Base-by-base conservation (phyloP, 2,797 vertebrate species). In the Pipistrellus nathusii region DNA sequence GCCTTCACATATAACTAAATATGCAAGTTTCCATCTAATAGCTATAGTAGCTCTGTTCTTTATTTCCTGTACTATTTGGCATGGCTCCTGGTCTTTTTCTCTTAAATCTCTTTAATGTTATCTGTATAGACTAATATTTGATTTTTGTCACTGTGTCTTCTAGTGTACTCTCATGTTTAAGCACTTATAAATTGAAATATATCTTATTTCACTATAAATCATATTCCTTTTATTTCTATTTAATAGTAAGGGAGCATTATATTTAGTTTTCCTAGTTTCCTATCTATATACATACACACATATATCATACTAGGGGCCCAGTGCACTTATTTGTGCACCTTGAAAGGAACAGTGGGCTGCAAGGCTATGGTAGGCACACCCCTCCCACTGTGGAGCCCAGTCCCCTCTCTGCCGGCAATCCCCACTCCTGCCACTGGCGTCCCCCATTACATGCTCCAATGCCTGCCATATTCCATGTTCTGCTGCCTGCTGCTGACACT, bases 101-200 rank as follows among this genome's bases (percentile, higher is more conserved):
- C 91, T 27, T 44, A 87, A 91, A 82, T 88, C 35, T 75, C 57
- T 59, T 86, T 55, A 90, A n/a, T 55, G 46, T 78, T 76, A 1
- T 68, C 76, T 85, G 64, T 69, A 10, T 46, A 57, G 44, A 32
- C 21, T 69, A 69, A 75, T 55, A 76, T 23, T 21, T 78, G n/a
- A 92, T 27, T 89, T 62, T 59, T 59, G 27, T 77, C 27, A 53
- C n/a, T 88, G 48, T 88, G 17, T 75, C 7, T 81, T 86, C 38
- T 82, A 46, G 6, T 81, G 0, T 88, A 59, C 6, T 87, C 13
- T 64, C 62, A n/a, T 59, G 1, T 59, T 6, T 62, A 76, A 76
- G 5, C n/a, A 91, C 84, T 90, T 76, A 55, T 72, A 69, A 90
- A 78, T 86, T 84, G 32, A 95, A 91, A 83, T 82, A 51, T 13